A percentile compares a stretch with the other conserved stretches of the same genome.
phyloP scores from a whole-genome alignment of 2,113 vertebrate genomes.

The Microcebus jonahi region DNA sequence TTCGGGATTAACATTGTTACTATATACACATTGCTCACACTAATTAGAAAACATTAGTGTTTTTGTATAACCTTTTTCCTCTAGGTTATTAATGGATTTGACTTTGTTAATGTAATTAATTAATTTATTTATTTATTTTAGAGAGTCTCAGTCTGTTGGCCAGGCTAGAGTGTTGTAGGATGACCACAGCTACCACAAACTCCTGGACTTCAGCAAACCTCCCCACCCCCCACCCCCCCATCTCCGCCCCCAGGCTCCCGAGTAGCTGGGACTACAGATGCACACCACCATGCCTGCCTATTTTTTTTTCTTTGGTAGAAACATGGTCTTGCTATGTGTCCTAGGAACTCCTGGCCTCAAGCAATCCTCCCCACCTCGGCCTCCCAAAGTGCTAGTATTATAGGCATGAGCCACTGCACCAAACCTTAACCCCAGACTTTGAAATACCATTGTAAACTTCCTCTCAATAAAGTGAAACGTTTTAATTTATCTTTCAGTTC shows the following conservation, averaged over 20 bases:
- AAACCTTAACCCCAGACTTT: neutral
- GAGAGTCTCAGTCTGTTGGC: too few relatives aligned
- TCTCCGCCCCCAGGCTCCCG: too few relatives aligned
- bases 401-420: neutral
- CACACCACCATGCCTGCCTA: too few relatives aligned
- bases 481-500: neutral
- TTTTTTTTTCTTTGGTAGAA: too few relatives aligned
- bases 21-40: neutral
- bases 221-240: too few relatives aligned
- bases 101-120: neutral
- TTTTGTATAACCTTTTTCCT: neutral
- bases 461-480: neutral
- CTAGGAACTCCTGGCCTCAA: too few relatives aligned
- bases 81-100: neutral
- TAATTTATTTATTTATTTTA: too few relatives aligned
- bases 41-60: neutral
- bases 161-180: too few relatives aligned
- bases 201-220: too few relatives aligned
- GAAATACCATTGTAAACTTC: neutral
- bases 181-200: too few relatives aligned
- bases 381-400: neutral
- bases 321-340: too few relatives aligned
- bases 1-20: neutral
- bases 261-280: too few relatives aligned
- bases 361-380: neutral